Evolutionary conservation across 2,113 vertebrate genomes (phyloP).

Genomic region (Haplotaxodon microlepis): DNA sequence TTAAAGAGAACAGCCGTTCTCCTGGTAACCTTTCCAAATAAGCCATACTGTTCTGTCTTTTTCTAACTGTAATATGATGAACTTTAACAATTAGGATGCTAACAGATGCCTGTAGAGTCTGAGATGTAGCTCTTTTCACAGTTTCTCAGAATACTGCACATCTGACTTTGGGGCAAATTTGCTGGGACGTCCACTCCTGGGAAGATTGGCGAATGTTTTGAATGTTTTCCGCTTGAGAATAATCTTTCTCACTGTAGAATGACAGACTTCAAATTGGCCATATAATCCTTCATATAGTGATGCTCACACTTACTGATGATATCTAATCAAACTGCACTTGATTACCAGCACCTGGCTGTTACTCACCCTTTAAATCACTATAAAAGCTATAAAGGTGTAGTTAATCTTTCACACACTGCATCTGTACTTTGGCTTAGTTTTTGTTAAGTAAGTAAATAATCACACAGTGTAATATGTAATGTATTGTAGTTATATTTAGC

Average conservation of each 20-base stretch:
- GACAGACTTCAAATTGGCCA: background rate
- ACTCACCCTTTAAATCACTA: background rate
- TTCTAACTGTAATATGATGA: background rate
- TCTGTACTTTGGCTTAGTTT: background rate
- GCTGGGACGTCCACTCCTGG: background rate
- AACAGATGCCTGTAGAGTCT: background rate
- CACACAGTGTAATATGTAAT: background rate
- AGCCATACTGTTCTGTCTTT: background rate
- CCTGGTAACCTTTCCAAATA: background rate
- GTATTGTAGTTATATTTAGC: background rate
- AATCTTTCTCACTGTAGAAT: background rate
- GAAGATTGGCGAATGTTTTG: background rate
- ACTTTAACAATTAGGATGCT: background rate
- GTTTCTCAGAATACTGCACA: background rate
- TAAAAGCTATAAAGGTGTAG: background rate
- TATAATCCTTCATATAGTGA: background rate
- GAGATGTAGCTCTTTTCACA: background rate
- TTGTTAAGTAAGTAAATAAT: background rate
- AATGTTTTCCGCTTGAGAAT: background rate
- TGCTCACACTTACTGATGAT: background rate
- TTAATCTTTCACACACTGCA: background rate
- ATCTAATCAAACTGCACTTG: background rate
- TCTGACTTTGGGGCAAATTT: background rate
- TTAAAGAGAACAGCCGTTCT: background rate
- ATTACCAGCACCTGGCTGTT: background rate